These are phyloP conservation scores for Lycaon pictus DNA, from an alignment of 2,113 vertebrate genomes.

Conservation along the genomic window DNA sequence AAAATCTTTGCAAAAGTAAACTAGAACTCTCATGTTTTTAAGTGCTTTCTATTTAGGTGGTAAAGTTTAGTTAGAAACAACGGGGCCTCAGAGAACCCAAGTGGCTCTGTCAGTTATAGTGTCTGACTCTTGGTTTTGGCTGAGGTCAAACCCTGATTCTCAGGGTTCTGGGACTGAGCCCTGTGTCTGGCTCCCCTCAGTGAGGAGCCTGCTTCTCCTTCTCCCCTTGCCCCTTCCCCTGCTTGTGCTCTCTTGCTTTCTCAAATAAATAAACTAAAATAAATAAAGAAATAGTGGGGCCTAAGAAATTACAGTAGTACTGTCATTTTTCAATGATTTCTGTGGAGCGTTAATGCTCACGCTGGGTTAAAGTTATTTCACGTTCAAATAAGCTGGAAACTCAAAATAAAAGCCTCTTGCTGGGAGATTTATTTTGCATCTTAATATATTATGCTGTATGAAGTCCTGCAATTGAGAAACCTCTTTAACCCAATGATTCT, in stretches of 20 bases:
- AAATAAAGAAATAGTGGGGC: too few species aligned
- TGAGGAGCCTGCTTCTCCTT: too few species aligned
- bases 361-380: neutral
- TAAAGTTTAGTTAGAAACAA: constrained; percentile 22
- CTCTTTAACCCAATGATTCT: neutral
- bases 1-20: neutral
- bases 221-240: too few species aligned
- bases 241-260: too few species aligned
- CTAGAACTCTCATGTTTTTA: neutral
- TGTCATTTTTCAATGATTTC: neutral
- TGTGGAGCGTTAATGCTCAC: neutral
- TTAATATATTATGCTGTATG: neutral
- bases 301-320: neutral
- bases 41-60: neutral
- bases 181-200: too few species aligned
- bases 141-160: too few species aligned
- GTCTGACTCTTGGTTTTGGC: too few species aligned
- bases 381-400: constrained; percentile 22
- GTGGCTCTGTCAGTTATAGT: too few species aligned
- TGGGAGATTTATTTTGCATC: neutral
- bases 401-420: neutral
- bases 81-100: neutral
- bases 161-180: too few species aligned
- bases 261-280: too few species aligned
- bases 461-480: neutral